These are phyloP conservation scores for Miichthys miiuy DNA, from an alignment of 2,797 vertebrate species.

Conservation along the genomic window DNA sequence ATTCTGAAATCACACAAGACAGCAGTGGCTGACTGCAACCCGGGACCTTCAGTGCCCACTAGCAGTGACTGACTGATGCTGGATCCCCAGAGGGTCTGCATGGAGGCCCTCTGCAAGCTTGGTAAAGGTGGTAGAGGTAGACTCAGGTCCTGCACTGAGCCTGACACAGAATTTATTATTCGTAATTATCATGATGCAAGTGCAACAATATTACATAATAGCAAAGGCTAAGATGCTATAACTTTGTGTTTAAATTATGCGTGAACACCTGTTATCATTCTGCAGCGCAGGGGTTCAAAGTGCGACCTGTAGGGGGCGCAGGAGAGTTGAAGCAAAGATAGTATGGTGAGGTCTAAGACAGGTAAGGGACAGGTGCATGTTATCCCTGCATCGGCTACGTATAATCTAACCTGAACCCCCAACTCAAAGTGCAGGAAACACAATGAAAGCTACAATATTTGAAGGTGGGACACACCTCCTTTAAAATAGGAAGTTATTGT, in stretches of 20 bases:
- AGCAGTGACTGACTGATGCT: conserved; percentile 52
- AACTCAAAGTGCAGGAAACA: no score
- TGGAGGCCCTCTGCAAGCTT: conserved; percentile 92
- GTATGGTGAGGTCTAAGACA: neutral
- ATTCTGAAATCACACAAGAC: conserved; percentile 86
- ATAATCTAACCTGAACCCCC: neutral
- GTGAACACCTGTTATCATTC: neutral
- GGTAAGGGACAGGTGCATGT: neutral
- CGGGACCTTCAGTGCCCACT: neutral
- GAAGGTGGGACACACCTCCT: no score
- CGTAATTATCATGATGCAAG: no score
- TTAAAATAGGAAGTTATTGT: neutral
- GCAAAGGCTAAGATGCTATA: no score
- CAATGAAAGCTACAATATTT: no score
- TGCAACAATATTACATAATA: no score
- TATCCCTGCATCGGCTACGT: neutral
- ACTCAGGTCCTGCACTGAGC: conserved; percentile 49
- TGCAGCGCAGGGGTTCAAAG: neutral
- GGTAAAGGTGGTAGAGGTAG: conserved; percentile 84
- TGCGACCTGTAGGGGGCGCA: conserved; percentile 3
- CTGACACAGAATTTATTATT: neutral
- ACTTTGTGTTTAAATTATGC: no score
- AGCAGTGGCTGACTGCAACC: conserved; percentile 30
- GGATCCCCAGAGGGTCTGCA: conserved; percentile 82
- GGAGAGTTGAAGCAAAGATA: neutral